phyloP scores from a whole-genome alignment of 2,797 vertebrate genomes.

The Picus viridis region DNA sequence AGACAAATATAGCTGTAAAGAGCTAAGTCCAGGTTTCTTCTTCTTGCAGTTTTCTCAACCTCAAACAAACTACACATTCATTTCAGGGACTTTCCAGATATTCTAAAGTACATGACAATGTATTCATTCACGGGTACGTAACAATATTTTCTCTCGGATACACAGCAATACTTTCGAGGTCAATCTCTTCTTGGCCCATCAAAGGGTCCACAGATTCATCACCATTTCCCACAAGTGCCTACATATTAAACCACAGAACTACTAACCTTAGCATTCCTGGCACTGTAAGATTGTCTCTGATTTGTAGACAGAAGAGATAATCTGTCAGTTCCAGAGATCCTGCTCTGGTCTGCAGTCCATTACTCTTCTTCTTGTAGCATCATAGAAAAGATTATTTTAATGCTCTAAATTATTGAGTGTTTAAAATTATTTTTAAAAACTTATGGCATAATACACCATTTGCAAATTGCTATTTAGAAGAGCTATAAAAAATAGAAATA shows the following conservation, averaged over 20 bases:
- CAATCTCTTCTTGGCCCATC: no score
- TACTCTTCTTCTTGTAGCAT: neutral
- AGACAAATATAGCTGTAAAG: no score
- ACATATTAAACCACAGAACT: neutral
- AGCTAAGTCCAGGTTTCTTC: no score
- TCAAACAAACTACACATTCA: no score
- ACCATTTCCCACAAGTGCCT: neutral
- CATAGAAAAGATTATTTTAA: neutral
- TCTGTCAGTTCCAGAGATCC: neutral
- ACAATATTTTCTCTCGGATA: no score
- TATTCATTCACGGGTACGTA: no score
- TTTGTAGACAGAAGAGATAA: neutral
- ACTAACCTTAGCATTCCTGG: neutral
- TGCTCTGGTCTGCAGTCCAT: neutral
- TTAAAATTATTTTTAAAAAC: neutral
- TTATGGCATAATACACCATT: neutral
- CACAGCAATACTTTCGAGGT: no score
- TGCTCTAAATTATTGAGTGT: neutral
- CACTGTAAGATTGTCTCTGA: neutral
- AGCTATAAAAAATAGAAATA: neutral
- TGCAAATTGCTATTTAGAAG: neutral
- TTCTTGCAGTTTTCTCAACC: no score
- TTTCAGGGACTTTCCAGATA: no score
- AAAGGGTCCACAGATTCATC: no score
- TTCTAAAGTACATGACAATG: no score